A percentile compares a stretch with the other conserved stretches of the same genome.
These are phyloP conservation scores for Ennomos quercinarius DNA, from an alignment of 2,888 invertebrate genomes.

Conservation along the genomic window DNA sequence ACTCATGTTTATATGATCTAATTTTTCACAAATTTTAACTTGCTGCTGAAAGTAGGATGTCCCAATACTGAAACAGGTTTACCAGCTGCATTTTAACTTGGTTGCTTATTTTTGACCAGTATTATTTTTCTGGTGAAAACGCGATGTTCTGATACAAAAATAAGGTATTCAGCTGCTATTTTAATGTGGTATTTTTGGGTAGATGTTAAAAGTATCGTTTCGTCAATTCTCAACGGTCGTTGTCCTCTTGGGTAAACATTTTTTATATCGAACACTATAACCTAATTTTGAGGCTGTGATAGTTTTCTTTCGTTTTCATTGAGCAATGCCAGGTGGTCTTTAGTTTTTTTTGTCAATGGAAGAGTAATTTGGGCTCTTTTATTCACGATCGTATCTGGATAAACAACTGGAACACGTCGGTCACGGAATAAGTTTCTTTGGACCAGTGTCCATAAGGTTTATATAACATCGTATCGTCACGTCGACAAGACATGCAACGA, in stretches of 20 bases:
- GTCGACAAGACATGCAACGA: too few relatives aligned
- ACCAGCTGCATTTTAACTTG: slow-evolving; percentile 4
- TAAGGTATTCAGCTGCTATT: slow-evolving; percentile 8
- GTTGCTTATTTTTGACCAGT: slow-evolving; percentile 6
- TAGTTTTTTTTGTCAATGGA: too few relatives aligned
- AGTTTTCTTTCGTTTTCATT: slow-evolving; percentile 20
- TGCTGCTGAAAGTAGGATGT: slow-evolving; percentile 13
- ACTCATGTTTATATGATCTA: slow-evolving; percentile 51
- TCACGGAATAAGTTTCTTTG: too few relatives aligned
- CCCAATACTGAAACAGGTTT: not conserved
- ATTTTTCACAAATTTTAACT: slow-evolving; percentile 43
- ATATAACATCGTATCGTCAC: too few relatives aligned
- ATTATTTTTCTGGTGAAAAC: slow-evolving; percentile 10
- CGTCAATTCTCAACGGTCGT: slow-evolving; percentile 40
- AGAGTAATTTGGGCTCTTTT: too few relatives aligned
- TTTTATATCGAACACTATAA: slow-evolving; percentile 21
- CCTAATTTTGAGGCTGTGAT: slow-evolving; percentile 23
- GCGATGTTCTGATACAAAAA: slow-evolving; percentile 1
- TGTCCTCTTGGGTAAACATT: slow-evolving; percentile 25
- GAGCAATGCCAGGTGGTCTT: slow-evolving; percentile 6
- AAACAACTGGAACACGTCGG: too few relatives aligned
- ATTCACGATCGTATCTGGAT: too few relatives aligned
- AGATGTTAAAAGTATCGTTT: slow-evolving; percentile 33
- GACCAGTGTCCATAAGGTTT: too few relatives aligned
- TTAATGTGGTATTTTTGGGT: slow-evolving; percentile 25